Evolutionary conservation across 35 echinoderm and acorn worm species (phyloP).

Genomic region (Strongylocentrotus purpuratus): DNA sequence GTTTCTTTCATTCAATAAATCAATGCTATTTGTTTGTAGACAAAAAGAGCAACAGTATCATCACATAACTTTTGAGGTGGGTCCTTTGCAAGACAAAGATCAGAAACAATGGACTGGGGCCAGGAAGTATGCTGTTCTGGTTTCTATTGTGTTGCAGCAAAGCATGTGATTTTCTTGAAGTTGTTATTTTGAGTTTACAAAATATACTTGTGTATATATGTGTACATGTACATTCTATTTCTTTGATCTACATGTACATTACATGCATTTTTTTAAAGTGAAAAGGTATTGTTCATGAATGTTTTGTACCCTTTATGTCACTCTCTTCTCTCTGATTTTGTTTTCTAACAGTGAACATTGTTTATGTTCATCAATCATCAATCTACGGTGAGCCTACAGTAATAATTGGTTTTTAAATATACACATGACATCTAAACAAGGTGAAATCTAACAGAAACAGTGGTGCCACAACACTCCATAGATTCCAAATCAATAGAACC

Average conservation of each 20-base stretch:
- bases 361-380: no score
- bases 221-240: no score
- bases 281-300: no score
- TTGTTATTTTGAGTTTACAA: not conserved
- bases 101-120: not conserved
- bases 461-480: not conserved
- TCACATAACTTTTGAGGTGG: not conserved
- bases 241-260: no score
- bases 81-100: not conserved
- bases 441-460: not conserved
- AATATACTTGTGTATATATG: no score
- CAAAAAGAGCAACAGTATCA: not conserved
- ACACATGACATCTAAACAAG: not conserved
- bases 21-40: not conserved
- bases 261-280: no score
- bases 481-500: not conserved
- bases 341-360: no score
- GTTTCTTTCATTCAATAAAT: not conserved
- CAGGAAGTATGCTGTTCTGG: not conserved
- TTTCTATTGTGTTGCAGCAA: not conserved
- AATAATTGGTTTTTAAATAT: not conserved
- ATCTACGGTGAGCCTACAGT: not conserved
- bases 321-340: no score
- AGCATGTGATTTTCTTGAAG: not conserved
- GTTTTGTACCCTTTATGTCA: no score